These are phyloP conservation scores for Australoheros facetus DNA, from an alignment of 2,797 vertebrate species.

Conservation along the genomic window DNA sequence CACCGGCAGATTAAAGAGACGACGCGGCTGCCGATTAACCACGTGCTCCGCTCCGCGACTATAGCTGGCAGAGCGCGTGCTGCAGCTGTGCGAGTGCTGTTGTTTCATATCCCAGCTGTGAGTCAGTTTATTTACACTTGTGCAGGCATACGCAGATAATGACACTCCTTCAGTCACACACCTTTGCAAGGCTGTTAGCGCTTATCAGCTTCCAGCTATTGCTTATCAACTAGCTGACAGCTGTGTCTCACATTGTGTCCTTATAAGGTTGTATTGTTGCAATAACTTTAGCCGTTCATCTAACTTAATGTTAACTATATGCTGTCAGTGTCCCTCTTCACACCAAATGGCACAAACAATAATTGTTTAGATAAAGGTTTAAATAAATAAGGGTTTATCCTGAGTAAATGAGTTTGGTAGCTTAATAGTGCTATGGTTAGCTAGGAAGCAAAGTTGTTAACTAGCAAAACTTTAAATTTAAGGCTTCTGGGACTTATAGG, in stretches of 20 bases:
- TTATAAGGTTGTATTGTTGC: neutral
- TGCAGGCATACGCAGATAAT: neutral
- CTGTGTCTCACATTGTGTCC: neutral
- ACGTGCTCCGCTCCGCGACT: slow-evolving; percentile 6
- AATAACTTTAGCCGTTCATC: neutral
- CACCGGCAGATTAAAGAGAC: neutral
- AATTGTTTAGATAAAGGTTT: neutral
- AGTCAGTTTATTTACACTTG: neutral
- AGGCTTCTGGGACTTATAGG: neutral
- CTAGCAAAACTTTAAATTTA: neutral
- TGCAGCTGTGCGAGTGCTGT: neutral
- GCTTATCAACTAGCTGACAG: neutral
- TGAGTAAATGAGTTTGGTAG: neutral
- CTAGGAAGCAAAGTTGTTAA: neutral
- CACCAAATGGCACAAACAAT: neutral
- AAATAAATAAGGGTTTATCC: fast-evolving
- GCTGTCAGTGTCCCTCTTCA: neutral
- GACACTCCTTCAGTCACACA: neutral
- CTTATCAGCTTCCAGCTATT: neutral
- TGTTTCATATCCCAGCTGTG: neutral
- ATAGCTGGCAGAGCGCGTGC: neutral
- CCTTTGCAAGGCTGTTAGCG: neutral
- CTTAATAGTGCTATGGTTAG: neutral
- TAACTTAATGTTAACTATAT: neutral
- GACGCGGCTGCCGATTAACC: neutral